Conservation (phyloP, 2,888 invertebrate species). For the Heliconius ismenius region DNA sequence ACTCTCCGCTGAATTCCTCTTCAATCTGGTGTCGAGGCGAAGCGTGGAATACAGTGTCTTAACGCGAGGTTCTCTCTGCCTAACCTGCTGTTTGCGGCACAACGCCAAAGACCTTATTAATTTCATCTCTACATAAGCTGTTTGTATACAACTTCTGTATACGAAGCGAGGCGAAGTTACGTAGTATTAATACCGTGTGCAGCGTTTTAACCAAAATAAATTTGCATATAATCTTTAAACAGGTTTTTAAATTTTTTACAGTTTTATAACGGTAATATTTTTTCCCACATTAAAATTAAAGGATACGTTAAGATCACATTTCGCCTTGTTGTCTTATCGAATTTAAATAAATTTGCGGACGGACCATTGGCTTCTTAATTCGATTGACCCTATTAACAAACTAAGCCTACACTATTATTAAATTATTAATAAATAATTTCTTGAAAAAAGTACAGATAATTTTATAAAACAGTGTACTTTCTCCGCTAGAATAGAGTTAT, state of each 20-base stretch:
- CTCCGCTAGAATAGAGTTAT: conserved; percentile 51
- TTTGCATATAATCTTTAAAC: conserved; percentile 11
- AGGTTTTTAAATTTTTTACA: conserved; percentile 14
- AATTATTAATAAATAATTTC: not conserved
- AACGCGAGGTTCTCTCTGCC: too few relatives aligned
- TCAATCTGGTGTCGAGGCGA: too few relatives aligned
- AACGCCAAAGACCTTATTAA: not conserved
- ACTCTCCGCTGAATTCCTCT: too few relatives aligned
- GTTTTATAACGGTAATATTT: conserved; percentile 6
- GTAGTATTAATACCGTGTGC: conserved; percentile 15
- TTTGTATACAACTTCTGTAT: not conserved
- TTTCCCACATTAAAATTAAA: conserved; percentile 18
- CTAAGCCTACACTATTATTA: not conserved
- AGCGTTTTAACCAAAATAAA: conserved; percentile 11
- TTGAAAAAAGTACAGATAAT: not conserved
- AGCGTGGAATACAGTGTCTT: too few relatives aligned
- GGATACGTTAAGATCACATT: conserved; percentile 18
- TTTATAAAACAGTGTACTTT: conserved; percentile 31
- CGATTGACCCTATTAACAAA: conserved; percentile 4
- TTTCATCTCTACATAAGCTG: not conserved
- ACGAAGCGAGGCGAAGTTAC: conserved; percentile 1
- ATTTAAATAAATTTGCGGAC: conserved; percentile 16
- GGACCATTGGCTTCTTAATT: conserved; percentile 4
- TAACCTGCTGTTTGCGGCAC: too few relatives aligned
- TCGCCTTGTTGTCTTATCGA: conserved; percentile 13